Evolutionary conservation across 2,113 vertebrate species (phyloP).

Genomic region (Herpailurus yagouaroundi): DNA sequence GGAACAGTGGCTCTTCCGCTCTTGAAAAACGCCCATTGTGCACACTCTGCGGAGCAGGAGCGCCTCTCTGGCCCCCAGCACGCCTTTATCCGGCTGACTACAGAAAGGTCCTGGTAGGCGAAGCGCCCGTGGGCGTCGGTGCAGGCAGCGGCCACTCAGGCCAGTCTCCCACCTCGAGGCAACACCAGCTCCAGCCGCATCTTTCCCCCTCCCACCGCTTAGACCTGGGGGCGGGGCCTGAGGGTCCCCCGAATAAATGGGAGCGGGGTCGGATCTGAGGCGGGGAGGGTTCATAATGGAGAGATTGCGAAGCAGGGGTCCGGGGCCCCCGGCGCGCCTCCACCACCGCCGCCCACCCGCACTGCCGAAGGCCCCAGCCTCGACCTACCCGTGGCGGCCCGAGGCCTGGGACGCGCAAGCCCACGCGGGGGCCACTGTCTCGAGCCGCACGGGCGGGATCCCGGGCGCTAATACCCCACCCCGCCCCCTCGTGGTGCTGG

Average conservation of each 20-base stretch:
- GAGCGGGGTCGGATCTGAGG: neutral
- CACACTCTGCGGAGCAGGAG: neutral
- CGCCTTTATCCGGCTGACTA: neutral
- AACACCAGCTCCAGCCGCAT: neutral
- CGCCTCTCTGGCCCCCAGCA: neutral
- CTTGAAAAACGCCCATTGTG: neutral
- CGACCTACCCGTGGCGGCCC: neutral
- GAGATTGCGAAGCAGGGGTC: neutral
- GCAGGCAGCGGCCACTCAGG: neutral
- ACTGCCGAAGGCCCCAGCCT: neutral
- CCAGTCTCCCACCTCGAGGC: neutral
- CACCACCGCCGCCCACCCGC: neutral
- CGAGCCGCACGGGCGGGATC: neutral
- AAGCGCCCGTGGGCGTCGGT: neutral
- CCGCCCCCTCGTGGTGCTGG: conserved; percentile 45
- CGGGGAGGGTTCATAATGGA: accelerated
- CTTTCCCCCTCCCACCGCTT: neutral
- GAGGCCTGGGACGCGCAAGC: accelerated
- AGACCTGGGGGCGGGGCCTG: too few relatives aligned
- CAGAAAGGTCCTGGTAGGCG: neutral
- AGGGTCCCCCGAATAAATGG: neutral
- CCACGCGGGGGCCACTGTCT: accelerated
- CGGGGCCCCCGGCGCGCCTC: neutral
- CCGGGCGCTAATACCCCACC: neutral
- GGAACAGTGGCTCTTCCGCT: neutral